Base-by-base conservation (phyloP, 2,888 invertebrate species). In the Lydus trimaculatus region DNA sequence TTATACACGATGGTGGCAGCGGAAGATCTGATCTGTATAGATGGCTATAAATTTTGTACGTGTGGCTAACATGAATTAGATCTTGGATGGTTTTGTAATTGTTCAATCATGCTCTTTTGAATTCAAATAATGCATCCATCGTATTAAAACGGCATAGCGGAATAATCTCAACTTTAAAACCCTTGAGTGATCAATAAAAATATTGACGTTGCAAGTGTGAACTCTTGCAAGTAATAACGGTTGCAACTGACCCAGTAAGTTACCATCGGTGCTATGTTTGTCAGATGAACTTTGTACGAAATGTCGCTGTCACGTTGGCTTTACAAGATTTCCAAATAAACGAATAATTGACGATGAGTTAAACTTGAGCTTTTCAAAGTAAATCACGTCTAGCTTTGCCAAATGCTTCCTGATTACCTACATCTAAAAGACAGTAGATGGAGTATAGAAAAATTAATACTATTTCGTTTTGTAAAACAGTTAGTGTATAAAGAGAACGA, bases 41-140 rank as follows among this genome's bases (percentile, higher is more conserved):
- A 58, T 43, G 63, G 61, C 75, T 69, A 78, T 81, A 82, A 82
- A 82, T 82, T 76, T 73, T 68, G 73, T 68, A 81, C 81, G 80
- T 81, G 82, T 75, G 79, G 77, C 75, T 75, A 75, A 77, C 80
- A 82, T 80, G 80, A 82, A 83, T 83, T 81, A 81, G 81, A 77
- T 79, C 78, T 80, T 79, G 78, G 81, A 81, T 81, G 77, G 81
- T 78, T 48, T 9, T 79, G 78, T 82, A 82, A 83, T 83, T 82
- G 81, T 82, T 82, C 81, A 80, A 79, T 80, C 79, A 80, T 81
- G 78, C 78, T 48, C 20, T 9, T 3, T 48, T 48, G 3, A 20
- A 11, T 36, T 13, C 1, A 13, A 15, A 15, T 36, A 15, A n/a
- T n/a, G n/a, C n/a, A n/a, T n/a, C n/a, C n/a, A n/a, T n/a, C n/a